Evolutionary conservation across 2,888 invertebrate genomes (phyloP).

Genomic region (Ichneumon xanthorius): DNA sequence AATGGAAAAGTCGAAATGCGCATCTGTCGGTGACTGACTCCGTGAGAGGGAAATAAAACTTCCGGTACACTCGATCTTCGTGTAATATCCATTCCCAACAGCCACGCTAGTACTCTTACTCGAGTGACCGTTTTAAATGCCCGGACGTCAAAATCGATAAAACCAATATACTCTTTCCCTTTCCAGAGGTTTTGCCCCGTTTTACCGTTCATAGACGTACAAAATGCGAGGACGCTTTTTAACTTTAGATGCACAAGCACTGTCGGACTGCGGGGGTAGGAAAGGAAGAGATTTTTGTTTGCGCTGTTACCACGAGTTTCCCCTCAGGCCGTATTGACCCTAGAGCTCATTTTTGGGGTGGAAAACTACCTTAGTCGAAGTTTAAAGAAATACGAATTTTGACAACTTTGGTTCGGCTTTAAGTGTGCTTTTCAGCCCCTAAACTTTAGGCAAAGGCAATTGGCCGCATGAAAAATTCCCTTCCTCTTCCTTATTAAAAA

Average conservation of each 20-base stretch:
- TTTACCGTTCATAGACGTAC: background rate
- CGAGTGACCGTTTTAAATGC: background rate
- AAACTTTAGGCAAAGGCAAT: too few relatives aligned
- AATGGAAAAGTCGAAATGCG: conserved; percentile 43
- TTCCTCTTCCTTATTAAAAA: too few relatives aligned
- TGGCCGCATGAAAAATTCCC: too few relatives aligned
- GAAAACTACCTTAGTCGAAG: too few relatives aligned
- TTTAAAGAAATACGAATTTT: too few relatives aligned
- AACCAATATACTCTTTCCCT: background rate
- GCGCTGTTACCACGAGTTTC: background rate
- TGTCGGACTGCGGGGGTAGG: background rate
- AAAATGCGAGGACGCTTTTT: background rate
- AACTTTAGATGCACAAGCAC: background rate
- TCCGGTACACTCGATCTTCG: conserved; percentile 44
- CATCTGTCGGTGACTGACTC: conserved; percentile 32
- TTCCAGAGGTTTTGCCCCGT: background rate
- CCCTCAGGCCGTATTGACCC: background rate
- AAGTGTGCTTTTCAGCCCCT: too few relatives aligned
- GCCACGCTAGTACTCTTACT: background rate
- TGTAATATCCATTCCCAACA: conserved; percentile 32
- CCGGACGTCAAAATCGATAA: conserved; percentile 5
- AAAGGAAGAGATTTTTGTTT: background rate
- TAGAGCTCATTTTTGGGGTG: background rate
- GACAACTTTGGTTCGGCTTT: too few relatives aligned
- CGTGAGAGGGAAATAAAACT: conserved; percentile 37